These are phyloP conservation scores for Drosophila cognata DNA, from an alignment of 2,888 invertebrate genomes.

Conservation along the genomic window DNA sequence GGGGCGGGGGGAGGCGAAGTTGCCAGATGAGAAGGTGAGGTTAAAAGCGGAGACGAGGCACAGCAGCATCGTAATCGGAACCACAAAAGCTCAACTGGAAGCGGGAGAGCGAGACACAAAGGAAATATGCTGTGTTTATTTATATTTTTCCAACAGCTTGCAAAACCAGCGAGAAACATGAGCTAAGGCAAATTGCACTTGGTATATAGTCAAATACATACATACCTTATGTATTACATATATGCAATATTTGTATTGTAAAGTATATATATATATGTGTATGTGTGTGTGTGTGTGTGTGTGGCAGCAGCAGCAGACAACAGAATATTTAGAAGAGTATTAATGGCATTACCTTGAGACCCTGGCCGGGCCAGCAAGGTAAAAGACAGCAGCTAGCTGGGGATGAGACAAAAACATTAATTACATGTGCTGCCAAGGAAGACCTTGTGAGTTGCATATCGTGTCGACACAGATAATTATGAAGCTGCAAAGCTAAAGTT, in stretches of 20 bases:
- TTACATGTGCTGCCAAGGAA: conserved; percentile 64
- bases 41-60: conserved; percentile 14
- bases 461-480: conserved; percentile 41
- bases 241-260: conserved; percentile 1
- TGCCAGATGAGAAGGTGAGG: conserved; percentile 8
- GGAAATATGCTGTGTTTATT: conserved; percentile 8
- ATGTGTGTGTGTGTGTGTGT: conserved; percentile 18
- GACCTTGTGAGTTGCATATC: conserved; percentile 25
- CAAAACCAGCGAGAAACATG: conserved; percentile 58
- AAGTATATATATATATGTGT: background rate
- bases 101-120: conserved; percentile 14
- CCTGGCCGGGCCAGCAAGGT: conserved; percentile 38
- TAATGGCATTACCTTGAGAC: conserved; percentile 49
- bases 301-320: conserved; percentile 19
- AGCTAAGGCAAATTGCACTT: conserved; percentile 57
- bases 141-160: conserved; percentile 44
- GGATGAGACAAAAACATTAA: conserved; percentile 61
- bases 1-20: background rate
- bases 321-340: conserved; percentile 33
- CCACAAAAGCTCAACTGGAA: conserved; percentile 33
- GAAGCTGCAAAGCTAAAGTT: conserved; percentile 20
- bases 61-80: conserved; percentile 38
- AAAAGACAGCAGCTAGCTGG: conserved; percentile 59
- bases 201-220: conserved; percentile 16
- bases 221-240: conserved; percentile 1